phyloP scores from a whole-genome alignment of 2,888 invertebrate genomes.

The Merodon equestris region DNA sequence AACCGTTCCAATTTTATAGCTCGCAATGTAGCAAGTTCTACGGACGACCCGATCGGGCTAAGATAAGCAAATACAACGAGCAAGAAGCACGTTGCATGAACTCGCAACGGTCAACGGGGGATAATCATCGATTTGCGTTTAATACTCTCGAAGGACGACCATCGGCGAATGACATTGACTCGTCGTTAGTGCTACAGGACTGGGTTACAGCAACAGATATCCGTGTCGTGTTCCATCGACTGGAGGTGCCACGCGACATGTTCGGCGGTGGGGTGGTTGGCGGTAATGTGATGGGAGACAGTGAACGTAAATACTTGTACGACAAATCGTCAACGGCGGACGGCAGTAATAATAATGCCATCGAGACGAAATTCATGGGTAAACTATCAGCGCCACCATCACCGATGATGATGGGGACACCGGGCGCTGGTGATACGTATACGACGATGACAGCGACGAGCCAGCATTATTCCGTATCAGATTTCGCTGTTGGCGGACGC shows the following conservation, averaged over 20 bases:
- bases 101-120: slow-evolving; percentile 87
- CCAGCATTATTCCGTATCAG: slow-evolving; percentile 96
- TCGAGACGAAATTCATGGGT: slow-evolving; percentile 75
- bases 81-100: slow-evolving; percentile 99
- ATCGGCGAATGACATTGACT: slow-evolving; percentile 96
- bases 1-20: slow-evolving; percentile 99
- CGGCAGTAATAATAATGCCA: slow-evolving; percentile 72
- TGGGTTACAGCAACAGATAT: slow-evolving; percentile 99
- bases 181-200: slow-evolving; percentile 98
- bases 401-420: slow-evolving; percentile 74
- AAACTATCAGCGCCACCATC: slow-evolving; percentile 75
- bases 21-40: slow-evolving; percentile 96
- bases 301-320: slow-evolving; percentile 71
- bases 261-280: slow-evolving; percentile 70
- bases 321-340: slow-evolving; percentile 61
- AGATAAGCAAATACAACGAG: slow-evolving; percentile 96
- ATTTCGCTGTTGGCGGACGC: slow-evolving; percentile 98
- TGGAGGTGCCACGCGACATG: slow-evolving; percentile 85
- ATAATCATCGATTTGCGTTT: slow-evolving; percentile 93
- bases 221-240: slow-evolving; percentile 93
- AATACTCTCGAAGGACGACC: slow-evolving; percentile 98
- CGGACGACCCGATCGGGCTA: slow-evolving; percentile 91
- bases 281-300: no score
- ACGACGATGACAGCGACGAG: slow-evolving; percentile 74
- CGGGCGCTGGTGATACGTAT: slow-evolving; percentile 73